Evolutionary conservation across 2,113 vertebrate species (phyloP), one percentile per base, ranked within the genome.

Genomic region (Cygnus atratus): DNA sequence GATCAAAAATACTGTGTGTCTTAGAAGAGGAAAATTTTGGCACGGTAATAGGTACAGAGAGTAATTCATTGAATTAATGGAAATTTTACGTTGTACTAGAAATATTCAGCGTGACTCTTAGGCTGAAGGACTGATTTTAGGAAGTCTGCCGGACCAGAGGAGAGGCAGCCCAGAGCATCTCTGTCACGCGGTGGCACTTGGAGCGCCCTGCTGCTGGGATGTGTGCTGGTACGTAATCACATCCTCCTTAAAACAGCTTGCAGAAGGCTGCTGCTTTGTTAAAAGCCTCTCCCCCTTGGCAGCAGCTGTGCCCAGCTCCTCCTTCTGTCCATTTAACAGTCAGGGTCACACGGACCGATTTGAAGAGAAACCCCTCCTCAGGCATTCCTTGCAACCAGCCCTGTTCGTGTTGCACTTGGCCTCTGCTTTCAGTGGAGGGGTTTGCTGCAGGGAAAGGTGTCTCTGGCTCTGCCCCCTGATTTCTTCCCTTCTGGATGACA

Each of bases 101-200:
- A 91, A 82, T 46, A 52, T 7, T 89, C 54, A 67, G 39, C 6
- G 3, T 84, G 61, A 8, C 48, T 80, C 35, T 68, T 74, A 78
- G 58, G 18, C 33, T 44, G 6, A 61, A 68, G 41, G 48, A 39
- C 29, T 78, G 57, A 24, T 63, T 25, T 67, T 35, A 11, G 43
- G 41, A 71, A 43, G 37, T 63, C 25, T 63, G 44, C 35, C 19
- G 65, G 59, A 50, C 72, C 41, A 59, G 44, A 46, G 33, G 26
- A 83, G 63, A 62, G 35, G 21, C 18, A 31, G 13, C 21, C 31
- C 50, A 73, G 39, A 58, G 22, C n/a, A 55, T 71, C 14, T 8
- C 6, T 84, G 46, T 33, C 3, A 0, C 21, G 15, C 31, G 28
- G 55, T 6, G 29, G 25, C 44, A 37, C 3, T 0, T 0, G 52